These are phyloP conservation scores for Lophotriccus pileatus DNA, from an alignment of 2,797 vertebrate species.

Conservation along the genomic window DNA sequence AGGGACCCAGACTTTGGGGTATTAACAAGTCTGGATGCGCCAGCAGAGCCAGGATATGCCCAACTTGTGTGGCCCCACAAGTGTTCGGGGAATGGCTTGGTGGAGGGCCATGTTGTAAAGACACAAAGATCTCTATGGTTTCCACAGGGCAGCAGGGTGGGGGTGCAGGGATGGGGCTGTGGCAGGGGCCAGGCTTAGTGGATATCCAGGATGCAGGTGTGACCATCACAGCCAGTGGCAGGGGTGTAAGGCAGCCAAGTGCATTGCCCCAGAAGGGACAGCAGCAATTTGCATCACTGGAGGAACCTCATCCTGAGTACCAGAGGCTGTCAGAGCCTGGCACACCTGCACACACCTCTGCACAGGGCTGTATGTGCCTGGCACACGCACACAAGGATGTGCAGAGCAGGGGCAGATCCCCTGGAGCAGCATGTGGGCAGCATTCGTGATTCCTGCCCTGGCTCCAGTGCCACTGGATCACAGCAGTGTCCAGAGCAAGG, in stretches of 20 bases:
- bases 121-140: fast-evolving
- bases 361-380: background rate
- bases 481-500: background rate
- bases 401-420: background rate
- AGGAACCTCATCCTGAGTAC: background rate
- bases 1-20: background rate
- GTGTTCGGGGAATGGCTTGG: background rate
- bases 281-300: background rate
- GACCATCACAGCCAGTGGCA: fast-evolving
- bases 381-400: background rate
- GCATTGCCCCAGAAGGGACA: background rate
- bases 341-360: background rate
- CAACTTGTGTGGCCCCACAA: background rate
- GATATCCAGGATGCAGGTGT: background rate
- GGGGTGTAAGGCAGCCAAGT: background rate
- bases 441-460: background rate
- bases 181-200: background rate
- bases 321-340: background rate
- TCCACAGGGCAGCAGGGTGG: background rate
- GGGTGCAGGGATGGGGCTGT: background rate
- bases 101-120: fast-evolving
- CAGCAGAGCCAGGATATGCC: background rate
- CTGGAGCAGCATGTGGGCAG: background rate
- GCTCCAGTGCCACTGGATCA: background rate
- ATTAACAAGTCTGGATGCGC: fast-evolving